Evolutionary conservation across 2,797 vertebrate genomes (phyloP), one percentile per base, ranked within the genome.

Genomic region (Sebastes paucispinis): DNA sequence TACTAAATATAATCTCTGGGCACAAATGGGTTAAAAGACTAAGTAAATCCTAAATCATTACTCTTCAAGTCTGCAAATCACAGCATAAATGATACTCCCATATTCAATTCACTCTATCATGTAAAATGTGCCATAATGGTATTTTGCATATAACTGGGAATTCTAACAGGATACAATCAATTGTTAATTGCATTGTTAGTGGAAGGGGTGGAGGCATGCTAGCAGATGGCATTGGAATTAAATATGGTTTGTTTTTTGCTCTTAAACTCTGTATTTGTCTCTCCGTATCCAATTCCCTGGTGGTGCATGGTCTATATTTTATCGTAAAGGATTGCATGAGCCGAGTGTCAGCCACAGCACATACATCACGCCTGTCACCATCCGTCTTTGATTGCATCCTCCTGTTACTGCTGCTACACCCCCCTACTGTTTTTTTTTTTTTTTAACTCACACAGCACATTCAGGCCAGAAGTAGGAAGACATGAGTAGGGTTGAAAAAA

Each of bases 361-460:
- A 91, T 93, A 82, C 50, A 80, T 93, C 86, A 87, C 75, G 52
- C 77, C 75, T 69, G 80, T 75, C 86, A 70, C 73, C 83, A 87
- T 86, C 83, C 68, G n/a, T 89, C 90, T 92, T 91, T 84, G 75
- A 91, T 81, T 87, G 82, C 68, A 31, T 87, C 84, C 78, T 82
- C 77, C 68, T 87, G 72, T 78, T 63, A 54, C 72, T 74, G 24
- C 77, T 58, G 73, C 68, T 75, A 70, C 50, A 12, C 74, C 71
- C 75, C 55, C 82, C 63, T 14, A 2, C 73, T 72, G 64, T 77
- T 73, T 83, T 64, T 14, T 22, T 43, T 43, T 67, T 79, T 39
- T 69, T 79, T 55, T 12, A 58, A 67, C 75, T 60, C 47, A 47
- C 20, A 64, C 70, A 82, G 80, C 57, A 86, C 67, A 89, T 84